These are phyloP conservation scores for Doryteuthis pealeii DNA, from an alignment of 1,140 invertebrate species.

Conservation along the genomic window DNA sequence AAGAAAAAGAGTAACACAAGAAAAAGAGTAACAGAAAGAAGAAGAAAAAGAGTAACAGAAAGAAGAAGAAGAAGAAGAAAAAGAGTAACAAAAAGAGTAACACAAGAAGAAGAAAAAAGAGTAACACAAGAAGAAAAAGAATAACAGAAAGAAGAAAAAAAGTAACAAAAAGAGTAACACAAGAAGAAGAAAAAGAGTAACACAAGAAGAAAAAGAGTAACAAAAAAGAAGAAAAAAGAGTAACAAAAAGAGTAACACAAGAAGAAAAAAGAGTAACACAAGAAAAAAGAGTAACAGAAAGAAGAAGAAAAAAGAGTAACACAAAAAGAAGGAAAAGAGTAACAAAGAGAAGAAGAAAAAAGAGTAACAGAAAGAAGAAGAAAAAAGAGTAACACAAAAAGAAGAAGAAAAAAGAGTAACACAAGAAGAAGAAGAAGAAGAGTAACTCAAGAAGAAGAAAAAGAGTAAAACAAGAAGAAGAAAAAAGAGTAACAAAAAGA, in stretches of 20 bases:
- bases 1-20: too few relatives aligned
- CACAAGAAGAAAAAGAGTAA: background rate
- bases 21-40: background rate
- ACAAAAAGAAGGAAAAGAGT: slow-evolving; percentile 11
- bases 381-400: background rate
- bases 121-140: slow-evolving; percentile 10
- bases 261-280: background rate
- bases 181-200: background rate
- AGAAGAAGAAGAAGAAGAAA: slow-evolving; percentile 4
- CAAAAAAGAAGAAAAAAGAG: background rate
- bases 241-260: background rate
- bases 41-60: background rate
- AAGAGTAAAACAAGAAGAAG: slow-evolving; percentile 5
- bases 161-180: background rate
- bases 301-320: background rate
- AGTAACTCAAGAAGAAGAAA: slow-evolving; percentile 8
- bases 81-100: background rate
- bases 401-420: slow-evolving; percentile 13
- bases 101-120: slow-evolving; percentile 6
- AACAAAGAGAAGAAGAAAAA: slow-evolving; percentile 4
- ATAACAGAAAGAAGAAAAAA: background rate
- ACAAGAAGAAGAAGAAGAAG: slow-evolving; percentile 13
- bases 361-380: too few relatives aligned
- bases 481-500: background rate
- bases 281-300: background rate